Base-by-base conservation (phyloP, 2,888 invertebrate species). In the Sisyra nigra region DNA sequence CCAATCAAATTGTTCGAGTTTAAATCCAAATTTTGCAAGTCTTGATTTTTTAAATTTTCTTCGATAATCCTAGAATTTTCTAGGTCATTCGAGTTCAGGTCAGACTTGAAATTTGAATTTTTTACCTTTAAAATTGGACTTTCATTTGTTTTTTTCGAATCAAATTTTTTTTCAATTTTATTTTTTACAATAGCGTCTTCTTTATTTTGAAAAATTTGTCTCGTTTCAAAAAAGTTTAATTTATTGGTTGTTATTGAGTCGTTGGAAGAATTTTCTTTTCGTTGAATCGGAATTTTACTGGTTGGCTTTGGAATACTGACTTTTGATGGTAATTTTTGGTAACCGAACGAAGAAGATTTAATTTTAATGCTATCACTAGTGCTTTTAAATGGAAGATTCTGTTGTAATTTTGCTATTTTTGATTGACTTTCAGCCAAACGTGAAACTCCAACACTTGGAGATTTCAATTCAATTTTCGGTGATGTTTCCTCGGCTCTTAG, bases 331-430 rank as follows among this genome's bases (percentile, higher is more conserved):
- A 6, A 40, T 44, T 52, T 52, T 5, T 53, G 49, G 44, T 55
- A 56, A 9, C 56, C 56, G 44, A 54, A 57, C 45, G 50, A 53
- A 11, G 53, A 49, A 17, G 58, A 57, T 47, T 54, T 56, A 38
- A 39, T 48, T 46, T 48, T 51, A 14, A 54, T 45, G 31, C 48
- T 45, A 41, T 50, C 50, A 24, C 52, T 50, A n/a, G 51, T 50
- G 15, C 50, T 44, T 50, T 53, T 56, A 6, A 52, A 37, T 2
- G 47, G 42, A 33, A 51, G 48, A 19, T 40, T 48, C 41, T 48
- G 42, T 39, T 46, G 48, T 11, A 48, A 19, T 40, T 48, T 41
- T 11, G 44, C 40, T 10, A 48, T 48, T 35, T 48, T 48, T 11
- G 41, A 42, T 19, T 46, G 46, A 10, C 42, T 44, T 43, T 48